Evolutionary conservation across 2,888 invertebrate species (phyloP).

Genomic region (Iphiclides podalirius): DNA sequence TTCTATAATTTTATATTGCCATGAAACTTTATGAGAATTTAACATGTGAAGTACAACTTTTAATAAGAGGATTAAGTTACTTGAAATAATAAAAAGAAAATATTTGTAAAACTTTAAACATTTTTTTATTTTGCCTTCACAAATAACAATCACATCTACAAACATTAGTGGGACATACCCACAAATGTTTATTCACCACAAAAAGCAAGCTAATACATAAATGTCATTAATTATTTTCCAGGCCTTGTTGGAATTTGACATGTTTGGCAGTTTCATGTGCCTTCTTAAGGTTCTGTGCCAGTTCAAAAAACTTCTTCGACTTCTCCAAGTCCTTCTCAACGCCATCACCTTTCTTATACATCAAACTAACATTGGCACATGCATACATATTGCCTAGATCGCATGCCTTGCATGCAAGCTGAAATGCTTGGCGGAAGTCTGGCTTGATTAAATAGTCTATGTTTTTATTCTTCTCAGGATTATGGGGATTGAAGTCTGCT

Average conservation of each 20-base stretch:
- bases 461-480: slow-evolving; percentile 57
- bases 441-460: slow-evolving; percentile 80
- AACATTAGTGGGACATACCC: no score
- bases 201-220: no score
- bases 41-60: no score
- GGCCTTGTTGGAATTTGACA: slow-evolving; percentile 80
- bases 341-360: slow-evolving; percentile 92
- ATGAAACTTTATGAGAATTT: no score
- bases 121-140: no score
- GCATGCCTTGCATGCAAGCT: slow-evolving; percentile 89
- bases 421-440: slow-evolving; percentile 88
- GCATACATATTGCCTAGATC: slow-evolving; percentile 91
- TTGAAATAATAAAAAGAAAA: no score
- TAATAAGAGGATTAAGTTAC: no score
- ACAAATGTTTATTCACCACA: no score
- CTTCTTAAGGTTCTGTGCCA: slow-evolving; percentile 85
- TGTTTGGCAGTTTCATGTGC: slow-evolving; percentile 80
- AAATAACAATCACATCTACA: no score
- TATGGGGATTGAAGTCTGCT: slow-evolving; percentile 64
- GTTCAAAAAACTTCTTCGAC: slow-evolving; percentile 85
- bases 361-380: slow-evolving; percentile 94
- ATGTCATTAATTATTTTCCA: slow-evolving; percentile 34
- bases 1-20: no score
- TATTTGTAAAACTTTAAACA: no score
- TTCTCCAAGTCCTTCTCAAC: slow-evolving; percentile 85